A percentile compares a stretch with the other conserved stretches of the same genome.
Evolutionary conservation across 37 sponge, comb jelly and placozoan genomes (phyloP).

Genomic region (Cladorhizidae sp.): DNA sequence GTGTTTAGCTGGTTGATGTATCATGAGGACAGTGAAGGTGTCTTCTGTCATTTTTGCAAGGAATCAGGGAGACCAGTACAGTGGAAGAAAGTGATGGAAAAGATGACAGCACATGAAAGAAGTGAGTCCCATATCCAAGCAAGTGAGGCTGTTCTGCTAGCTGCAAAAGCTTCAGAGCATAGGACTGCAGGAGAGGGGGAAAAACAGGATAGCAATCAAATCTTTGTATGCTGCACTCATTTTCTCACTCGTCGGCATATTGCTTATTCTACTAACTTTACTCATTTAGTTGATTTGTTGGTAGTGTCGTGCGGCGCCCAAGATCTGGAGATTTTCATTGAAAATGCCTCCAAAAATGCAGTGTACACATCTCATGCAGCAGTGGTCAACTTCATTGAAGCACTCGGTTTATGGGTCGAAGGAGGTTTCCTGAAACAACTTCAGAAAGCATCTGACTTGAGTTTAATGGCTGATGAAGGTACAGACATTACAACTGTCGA

Average conservation of each 20-base stretch:
- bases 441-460: constrained; percentile 44
- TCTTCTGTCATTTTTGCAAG: too few species aligned
- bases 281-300: constrained; percentile 51
- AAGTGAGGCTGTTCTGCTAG: too few species aligned
- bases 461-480: constrained; percentile 77
- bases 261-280: constrained; percentile 67
- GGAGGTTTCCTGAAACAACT: constrained; percentile 64
- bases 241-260: constrained; percentile 68
- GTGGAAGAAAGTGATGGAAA: too few species aligned
- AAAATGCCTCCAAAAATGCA: constrained; percentile 61
- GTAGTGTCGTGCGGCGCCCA: constrained; percentile 70
- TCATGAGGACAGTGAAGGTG: too few species aligned
- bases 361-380: constrained; percentile 63
- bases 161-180: constrained; percentile 66
- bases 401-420: constrained; percentile 62
- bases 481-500: constrained; percentile 70
- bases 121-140: too few species aligned
- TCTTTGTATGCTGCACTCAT: constrained; percentile 66
- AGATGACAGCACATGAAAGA: too few species aligned
- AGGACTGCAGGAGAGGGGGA: constrained; percentile 35
- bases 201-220: constrained; percentile 67
- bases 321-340: constrained; percentile 52
- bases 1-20: too few species aligned
- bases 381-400: constrained; percentile 64
- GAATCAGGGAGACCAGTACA: too few species aligned